Evolutionary conservation across 2,113 vertebrate genomes (phyloP), one percentile per base, ranked within the genome.

Genomic region (Tonatia bakeri): DNA sequence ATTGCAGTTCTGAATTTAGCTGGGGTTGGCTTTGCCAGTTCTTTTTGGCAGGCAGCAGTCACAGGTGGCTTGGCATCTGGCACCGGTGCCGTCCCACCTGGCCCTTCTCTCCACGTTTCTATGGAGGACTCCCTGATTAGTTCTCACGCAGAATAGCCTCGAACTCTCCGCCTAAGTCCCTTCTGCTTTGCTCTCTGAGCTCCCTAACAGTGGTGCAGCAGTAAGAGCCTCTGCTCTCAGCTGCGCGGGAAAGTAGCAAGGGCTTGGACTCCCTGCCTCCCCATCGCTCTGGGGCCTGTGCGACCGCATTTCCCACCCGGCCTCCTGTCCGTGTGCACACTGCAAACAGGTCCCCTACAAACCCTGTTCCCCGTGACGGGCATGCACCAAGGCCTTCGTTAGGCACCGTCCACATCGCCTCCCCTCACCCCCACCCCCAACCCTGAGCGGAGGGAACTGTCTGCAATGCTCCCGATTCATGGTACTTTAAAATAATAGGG

Each of bases 341-440:
- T 33, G 10, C 2, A n/a, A 45, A 31, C 31, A 0, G 5, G 70
- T 13, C 36, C 52, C 72, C 8, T 0, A 22, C 12, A 7, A 7
- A 0, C 2, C n/a, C 4, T 22, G 45, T 20, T 65, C 40, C 84
- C 43, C 36, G 1, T 1, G 1, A 33, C 4, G 2, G 4, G 3
- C 20, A 0, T 0, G 10, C 24, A 26, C 28, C 24, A 16, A 43
- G 70, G 8, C 40, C 43, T 50, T 20, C 2, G 3, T 47, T 31
- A 50, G 19, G 4, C 2, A 4, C 2, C 19, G 26, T 31, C 15
- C 3, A 11, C 47, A 0, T 3, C 0, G 16, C 40, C 54, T 14
- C 47, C 52, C 13, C 24, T 33, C 7, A 3, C 22, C 17, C 13
- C 43, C 9, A 15, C 4, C 31, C 13, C 43, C 9, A 15, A 3